Conservation (phyloP, 2,113 vertebrate genomes). For the Raphicerus campestris region DNA sequence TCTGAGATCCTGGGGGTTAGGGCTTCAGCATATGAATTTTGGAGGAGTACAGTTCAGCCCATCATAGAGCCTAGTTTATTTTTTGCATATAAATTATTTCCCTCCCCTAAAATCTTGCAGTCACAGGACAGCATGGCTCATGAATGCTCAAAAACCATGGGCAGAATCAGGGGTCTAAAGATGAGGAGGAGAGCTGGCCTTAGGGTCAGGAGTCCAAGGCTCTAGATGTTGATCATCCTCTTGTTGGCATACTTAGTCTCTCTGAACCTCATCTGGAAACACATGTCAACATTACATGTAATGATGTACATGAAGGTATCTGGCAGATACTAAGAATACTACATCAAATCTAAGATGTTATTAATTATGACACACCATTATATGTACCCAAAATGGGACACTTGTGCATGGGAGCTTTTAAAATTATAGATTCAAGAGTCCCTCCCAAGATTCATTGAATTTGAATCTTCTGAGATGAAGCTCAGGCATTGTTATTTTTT, state of each 20-base stretch:
- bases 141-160: background rate
- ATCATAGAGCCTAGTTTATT: background rate
- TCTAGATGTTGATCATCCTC: background rate
- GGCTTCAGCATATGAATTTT: background rate
- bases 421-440: background rate
- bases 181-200: background rate
- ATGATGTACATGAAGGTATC: background rate
- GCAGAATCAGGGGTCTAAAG: background rate
- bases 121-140: background rate
- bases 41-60: background rate
- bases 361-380: background rate
- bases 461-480: background rate
- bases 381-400: background rate
- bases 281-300: background rate
- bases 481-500: background rate
- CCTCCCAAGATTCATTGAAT: background rate
- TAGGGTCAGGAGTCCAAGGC: background rate
- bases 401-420: background rate
- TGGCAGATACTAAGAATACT: background rate
- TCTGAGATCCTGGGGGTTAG: background rate
- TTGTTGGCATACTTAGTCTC: background rate
- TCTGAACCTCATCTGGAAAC: background rate
- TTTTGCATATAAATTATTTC: background rate
- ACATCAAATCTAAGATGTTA: background rate
- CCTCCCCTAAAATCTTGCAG: background rate